Percentiles rank a stretch among this genome's conserved stretches.
Evolutionary conservation across 2,113 vertebrate species (phyloP).

Genomic region (Numida meleagris): DNA sequence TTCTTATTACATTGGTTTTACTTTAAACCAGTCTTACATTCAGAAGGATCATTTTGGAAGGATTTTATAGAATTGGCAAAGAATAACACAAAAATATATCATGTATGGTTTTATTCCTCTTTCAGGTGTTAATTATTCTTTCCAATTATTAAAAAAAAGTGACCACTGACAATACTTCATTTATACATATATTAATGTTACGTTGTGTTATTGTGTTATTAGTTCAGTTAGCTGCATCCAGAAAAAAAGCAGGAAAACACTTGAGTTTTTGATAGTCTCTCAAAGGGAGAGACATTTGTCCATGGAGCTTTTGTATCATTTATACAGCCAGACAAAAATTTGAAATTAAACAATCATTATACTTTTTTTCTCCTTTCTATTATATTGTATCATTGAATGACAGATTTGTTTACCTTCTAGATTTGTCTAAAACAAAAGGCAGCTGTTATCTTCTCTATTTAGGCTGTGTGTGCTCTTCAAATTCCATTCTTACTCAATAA

Average conservation of each 20-base stretch:
- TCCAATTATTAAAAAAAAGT: background rate
- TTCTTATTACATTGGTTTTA: background rate
- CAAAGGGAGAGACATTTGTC: background rate
- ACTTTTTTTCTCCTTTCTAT: background rate
- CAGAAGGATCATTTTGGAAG: background rate
- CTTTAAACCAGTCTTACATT: background rate
- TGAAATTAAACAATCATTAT: background rate
- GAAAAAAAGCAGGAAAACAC: background rate
- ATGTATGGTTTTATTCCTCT: background rate
- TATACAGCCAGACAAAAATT: rapidly evolving
- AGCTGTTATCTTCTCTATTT: background rate
- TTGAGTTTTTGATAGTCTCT: background rate
- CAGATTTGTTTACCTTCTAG: background rate
- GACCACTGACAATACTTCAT: background rate
- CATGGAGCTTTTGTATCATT: background rate
- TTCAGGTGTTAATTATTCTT: background rate
- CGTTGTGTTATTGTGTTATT: background rate
- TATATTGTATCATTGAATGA: background rate
- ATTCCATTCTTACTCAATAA: background rate
- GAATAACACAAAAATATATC: background rate
- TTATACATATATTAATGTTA: background rate
- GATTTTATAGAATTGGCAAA: background rate
- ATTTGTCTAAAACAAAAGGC: background rate
- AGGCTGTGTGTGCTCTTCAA: background rate
- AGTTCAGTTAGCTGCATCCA: background rate